phyloP scores from a whole-genome alignment of 2,113 vertebrate species.

The Lutjanus erythropterus region DNA sequence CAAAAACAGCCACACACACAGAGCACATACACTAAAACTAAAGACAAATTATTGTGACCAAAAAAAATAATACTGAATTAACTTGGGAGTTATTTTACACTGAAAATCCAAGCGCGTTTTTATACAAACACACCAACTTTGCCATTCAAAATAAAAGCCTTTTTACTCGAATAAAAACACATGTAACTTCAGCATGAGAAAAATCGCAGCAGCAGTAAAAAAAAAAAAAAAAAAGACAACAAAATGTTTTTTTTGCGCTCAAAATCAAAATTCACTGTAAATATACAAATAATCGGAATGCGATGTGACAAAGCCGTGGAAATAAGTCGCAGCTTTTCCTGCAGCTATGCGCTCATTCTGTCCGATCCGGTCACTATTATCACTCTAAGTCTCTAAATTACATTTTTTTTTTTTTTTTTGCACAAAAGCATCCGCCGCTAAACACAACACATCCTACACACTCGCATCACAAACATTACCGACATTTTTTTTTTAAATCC shows the following conservation, averaged over 20 bases:
- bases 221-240: not conserved
- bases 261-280: not conserved
- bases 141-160: slow-evolving; percentile 31
- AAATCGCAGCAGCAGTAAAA: not conserved
- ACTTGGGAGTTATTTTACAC: not conserved
- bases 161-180: not conserved
- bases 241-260: not conserved
- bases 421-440: slow-evolving; percentile 30
- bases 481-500: slow-evolving; percentile 67
- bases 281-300: not conserved
- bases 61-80: not conserved
- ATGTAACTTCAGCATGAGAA: not conserved
- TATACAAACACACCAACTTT: slow-evolving; percentile 1
- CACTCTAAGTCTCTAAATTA: slow-evolving; percentile 2
- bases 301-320: slow-evolving; percentile 17
- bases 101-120: not conserved
- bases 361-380: slow-evolving; percentile 2
- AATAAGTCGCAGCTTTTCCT: slow-evolving; percentile 27
- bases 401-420: not conserved
- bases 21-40: not conserved
- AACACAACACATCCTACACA: slow-evolving; percentile 3
- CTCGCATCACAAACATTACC: slow-evolving; percentile 59
- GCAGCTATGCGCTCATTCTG: slow-evolving; percentile 12
- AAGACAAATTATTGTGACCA: not conserved
- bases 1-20: slow-evolving; percentile 4